Evolutionary conservation across 2,888 invertebrate genomes (phyloP).

Genomic region (Euphydryas editha): DNA sequence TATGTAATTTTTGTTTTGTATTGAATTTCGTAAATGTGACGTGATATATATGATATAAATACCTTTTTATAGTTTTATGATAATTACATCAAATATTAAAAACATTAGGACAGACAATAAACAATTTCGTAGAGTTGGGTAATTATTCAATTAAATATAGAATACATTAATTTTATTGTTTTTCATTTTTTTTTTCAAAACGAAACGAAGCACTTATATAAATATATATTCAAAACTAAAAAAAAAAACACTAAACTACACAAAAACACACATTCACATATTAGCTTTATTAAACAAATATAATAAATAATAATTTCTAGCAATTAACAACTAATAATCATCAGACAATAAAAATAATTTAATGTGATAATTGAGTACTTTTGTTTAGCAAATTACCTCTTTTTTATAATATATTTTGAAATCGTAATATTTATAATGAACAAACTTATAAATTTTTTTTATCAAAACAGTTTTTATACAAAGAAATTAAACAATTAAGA

Average conservation of each 20-base stretch:
- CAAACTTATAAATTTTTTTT: too few species aligned
- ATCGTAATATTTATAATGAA: too few species aligned
- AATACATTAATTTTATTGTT: neutral
- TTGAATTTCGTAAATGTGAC: too few species aligned
- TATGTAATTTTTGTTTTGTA: too few species aligned
- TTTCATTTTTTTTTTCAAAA: neutral
- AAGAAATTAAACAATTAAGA: neutral
- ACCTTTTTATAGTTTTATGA: too few species aligned
- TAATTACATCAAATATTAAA: too few species aligned
- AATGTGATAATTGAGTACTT: neutral
- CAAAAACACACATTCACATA: slow-evolving; percentile 50
- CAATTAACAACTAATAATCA: slow-evolving; percentile 15
- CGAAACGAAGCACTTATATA: neutral
- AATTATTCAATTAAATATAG: too few species aligned
- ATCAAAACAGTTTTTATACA: neutral
- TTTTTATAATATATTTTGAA: neutral
- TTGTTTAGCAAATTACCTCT: too few species aligned
- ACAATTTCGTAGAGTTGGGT: too few species aligned
- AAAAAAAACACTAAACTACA: slow-evolving; percentile 43
- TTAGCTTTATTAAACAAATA: slow-evolving; percentile 55
- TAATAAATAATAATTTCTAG: slow-evolving; percentile 42
- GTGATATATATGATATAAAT: too few species aligned
- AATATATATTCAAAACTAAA: neutral
- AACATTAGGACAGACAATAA: too few species aligned
- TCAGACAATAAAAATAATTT: slow-evolving; percentile 7